Conservation (phyloP, 2,113 vertebrate genomes). For the Chloropsis cyanopogon region DNA sequence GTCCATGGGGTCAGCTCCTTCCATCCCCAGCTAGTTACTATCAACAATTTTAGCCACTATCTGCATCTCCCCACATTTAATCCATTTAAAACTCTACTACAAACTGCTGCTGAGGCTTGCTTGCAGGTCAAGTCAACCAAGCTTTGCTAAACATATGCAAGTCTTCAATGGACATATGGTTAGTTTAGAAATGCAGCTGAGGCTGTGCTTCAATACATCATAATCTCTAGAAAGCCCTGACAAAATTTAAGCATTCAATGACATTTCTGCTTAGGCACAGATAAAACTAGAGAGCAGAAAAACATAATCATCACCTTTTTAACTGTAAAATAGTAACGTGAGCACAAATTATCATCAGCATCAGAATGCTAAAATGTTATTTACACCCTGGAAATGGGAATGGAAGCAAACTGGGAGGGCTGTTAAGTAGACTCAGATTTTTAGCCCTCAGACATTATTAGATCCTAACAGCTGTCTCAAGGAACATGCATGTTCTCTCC, state of each 20-base stretch:
- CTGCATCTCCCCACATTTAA: not conserved
- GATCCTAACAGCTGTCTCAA: not conserved
- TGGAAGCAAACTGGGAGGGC: not conserved
- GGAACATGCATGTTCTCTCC: not conserved
- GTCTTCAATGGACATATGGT: not conserved
- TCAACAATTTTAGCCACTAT: not conserved
- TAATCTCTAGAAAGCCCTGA: not conserved
- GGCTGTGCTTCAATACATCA: not conserved
- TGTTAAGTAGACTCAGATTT: not conserved
- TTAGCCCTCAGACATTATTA: not conserved
- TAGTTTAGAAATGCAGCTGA: not conserved
- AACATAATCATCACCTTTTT: not conserved
- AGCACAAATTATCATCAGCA: not conserved
- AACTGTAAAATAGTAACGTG: not conserved
- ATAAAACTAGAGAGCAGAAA: not conserved
- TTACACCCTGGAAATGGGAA: not conserved
- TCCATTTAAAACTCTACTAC: not conserved
- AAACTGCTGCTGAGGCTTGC: not conserved
- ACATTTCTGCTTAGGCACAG: not conserved
- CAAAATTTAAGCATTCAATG: not conserved
- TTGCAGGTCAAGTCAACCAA: not conserved
- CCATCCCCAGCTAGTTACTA: not conserved
- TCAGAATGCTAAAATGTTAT: not conserved
- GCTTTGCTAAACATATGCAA: not conserved
- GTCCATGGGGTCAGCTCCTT: not conserved